phyloP scores from a whole-genome alignment of 1,140 invertebrate genomes.

The Adoxophyes honmai region DNA sequence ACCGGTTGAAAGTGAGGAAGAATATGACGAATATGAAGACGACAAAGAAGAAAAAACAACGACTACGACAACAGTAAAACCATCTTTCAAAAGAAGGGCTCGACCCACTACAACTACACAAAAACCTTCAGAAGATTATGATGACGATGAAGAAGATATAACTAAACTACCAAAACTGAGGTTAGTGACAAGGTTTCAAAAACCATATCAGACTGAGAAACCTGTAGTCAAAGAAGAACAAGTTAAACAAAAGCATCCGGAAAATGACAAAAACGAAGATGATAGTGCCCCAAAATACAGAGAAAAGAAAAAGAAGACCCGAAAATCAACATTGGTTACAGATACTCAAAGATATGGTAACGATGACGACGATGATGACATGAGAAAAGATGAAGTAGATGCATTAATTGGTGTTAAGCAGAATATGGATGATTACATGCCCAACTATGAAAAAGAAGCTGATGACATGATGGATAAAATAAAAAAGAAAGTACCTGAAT shows the following conservation, averaged over 20 bases:
- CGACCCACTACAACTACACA: constrained; percentile 23
- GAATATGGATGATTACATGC: constrained; percentile 59
- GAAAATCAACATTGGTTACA: constrained; percentile 60
- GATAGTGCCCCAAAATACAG: constrained; percentile 43
- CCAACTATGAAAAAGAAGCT: constrained; percentile 54
- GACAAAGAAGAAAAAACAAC: constrained; percentile 38
- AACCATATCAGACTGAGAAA: constrained; percentile 24
- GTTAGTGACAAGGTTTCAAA: constrained; percentile 47
- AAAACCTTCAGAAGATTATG: constrained; percentile 19
- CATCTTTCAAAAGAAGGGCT: constrained; percentile 20
- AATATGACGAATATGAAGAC: constrained; percentile 41
- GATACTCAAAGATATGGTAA: constrained; percentile 64
- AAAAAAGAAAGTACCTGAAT: constrained; percentile 16
- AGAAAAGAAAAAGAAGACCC: constrained; percentile 60
- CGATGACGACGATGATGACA: constrained; percentile 52
- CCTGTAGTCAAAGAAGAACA: constrained; percentile 14
- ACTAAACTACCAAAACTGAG: constrained; percentile 32
- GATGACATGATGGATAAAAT: constrained; percentile 18
- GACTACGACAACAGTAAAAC: constrained; percentile 33
- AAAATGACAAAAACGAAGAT: constrained; percentile 20
- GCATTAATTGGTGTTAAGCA: constrained; percentile 56
- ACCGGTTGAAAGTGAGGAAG: constrained; percentile 32
- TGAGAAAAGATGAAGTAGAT: constrained; percentile 58
- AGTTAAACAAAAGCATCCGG: constrained; percentile 17
- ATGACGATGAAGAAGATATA: constrained; percentile 23